Base-by-base conservation (phyloP, 2,888 invertebrate species). In the Horisme vitalbata region DNA sequence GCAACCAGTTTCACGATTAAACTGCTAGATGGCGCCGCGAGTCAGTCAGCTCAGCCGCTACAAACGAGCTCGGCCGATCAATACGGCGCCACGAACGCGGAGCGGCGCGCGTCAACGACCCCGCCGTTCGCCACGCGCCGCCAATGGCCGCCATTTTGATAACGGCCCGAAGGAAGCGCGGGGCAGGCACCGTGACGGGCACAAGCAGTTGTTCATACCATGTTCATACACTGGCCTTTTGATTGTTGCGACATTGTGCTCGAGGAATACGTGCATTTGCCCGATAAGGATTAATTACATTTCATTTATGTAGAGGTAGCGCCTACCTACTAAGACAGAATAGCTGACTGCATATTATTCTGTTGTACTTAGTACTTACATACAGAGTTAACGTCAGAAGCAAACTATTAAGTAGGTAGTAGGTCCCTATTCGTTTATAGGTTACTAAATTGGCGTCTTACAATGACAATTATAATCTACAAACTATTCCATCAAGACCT, bases 71-170 rank as follows among this genome's bases (percentile, higher is more conserved):
- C 30, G 44, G 45, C 43, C 59, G 71, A 80, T 80, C 79, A 63
- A 82, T 81, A 55, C 53, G 52, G 49, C 63, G 65, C 57, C 55
- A 31, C 37, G 45, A 54, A 61, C 65, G 64, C 73, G 66, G 65
- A 73, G 67, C 68, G 65, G 49, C 68, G 52, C 63, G 71, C 85
- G 86, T 85, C 87, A 86, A 84, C 86, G 86, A 87, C 85, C 86
- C 71, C 73, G 55, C 63, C n/a, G n/a, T n/a, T 50, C 57, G 73
- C 55, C 65, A n/a, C n/a, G 52, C 11, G 5, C 10, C 52, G 68
- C 71, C 66, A 66, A 66, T 70, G 73, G 77, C 69, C 80, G 85
- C 79, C 87, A 88, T 88, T 81, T 88, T 85, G 83, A 79, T 83
- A 84, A 83, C 81, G 79, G 80, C 75, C 57, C 59, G 41, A 43